Conservation (phyloP, 2,113 vertebrate species). For the Ammospiza nelsoni region DNA sequence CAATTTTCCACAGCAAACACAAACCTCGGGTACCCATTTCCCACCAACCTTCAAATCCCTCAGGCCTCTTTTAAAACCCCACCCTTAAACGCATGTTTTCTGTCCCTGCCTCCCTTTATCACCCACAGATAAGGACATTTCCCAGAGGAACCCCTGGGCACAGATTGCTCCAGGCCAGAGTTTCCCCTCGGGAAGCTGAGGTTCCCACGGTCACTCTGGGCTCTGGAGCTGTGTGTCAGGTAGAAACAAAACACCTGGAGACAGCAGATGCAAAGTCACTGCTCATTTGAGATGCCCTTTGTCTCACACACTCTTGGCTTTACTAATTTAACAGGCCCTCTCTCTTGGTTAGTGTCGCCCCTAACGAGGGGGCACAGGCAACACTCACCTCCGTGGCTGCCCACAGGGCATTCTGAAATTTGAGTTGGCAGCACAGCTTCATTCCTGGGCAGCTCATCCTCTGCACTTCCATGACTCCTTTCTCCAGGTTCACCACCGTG, state of each 20-base stretch:
- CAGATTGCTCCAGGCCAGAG: neutral
- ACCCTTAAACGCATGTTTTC: conserved; percentile 12
- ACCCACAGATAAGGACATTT: conserved; percentile 9
- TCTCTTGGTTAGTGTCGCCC: neutral
- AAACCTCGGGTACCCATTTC: neutral
- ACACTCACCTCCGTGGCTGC: conserved; percentile 87
- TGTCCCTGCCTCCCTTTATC: conserved; percentile 27
- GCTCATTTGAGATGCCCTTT: neutral
- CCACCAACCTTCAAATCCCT: conserved; percentile 35
- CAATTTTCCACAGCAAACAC: neutral
- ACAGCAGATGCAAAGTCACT: neutral
- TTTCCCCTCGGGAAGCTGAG: neutral
- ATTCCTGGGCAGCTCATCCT: conserved; percentile 88
- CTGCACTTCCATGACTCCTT: conserved; percentile 89
- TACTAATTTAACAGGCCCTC: neutral
- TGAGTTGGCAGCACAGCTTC: conserved; percentile 89
- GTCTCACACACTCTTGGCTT: neutral
- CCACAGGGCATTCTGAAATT: conserved; percentile 89
- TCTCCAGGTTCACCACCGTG: conserved; percentile 91
- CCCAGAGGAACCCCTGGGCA: neutral
- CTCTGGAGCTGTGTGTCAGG: neutral
- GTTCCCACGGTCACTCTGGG: neutral
- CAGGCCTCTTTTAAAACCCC: neutral
- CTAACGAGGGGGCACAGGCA: neutral
- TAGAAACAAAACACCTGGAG: neutral